Conservation (phyloP, 2,888 invertebrate genomes). For the Phyto melanocephala region DNA sequence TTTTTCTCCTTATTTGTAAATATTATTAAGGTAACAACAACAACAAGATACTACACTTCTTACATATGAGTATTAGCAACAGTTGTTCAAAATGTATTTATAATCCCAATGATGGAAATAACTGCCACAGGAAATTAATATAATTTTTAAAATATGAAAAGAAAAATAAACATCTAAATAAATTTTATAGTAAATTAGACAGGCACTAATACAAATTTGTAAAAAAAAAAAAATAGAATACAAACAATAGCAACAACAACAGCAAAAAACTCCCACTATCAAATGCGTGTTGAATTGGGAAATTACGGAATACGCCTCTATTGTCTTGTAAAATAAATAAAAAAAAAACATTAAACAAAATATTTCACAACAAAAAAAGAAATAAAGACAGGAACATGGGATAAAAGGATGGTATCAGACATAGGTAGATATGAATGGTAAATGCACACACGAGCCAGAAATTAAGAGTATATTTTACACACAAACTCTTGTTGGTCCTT, state of each 20-base stretch:
- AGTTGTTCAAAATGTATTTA: constrained; percentile 12
- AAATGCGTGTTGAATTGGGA: constrained; percentile 47
- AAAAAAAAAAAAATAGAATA: background rate
- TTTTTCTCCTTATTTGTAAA: background rate
- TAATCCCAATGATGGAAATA: constrained; percentile 9
- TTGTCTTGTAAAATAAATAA: constrained; percentile 28
- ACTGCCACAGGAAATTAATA: constrained; percentile 22
- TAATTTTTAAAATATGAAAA: constrained; percentile 6
- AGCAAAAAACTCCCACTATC: constrained; percentile 30
- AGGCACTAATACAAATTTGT: constrained; percentile 33
- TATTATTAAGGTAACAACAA: background rate
- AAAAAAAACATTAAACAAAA: constrained; percentile 8
- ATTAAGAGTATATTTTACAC: constrained; percentile 1
- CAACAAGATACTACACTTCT: background rate
- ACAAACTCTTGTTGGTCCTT: constrained; percentile 4
- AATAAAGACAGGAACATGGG: background rate
- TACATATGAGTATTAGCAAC: constrained; percentile 16
- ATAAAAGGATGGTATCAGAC: constrained; percentile 13
- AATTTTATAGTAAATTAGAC: constrained; percentile 46
- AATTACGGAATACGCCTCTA: constrained; percentile 46
- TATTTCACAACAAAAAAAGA: background rate
- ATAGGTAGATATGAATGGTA: constrained; percentile 11
- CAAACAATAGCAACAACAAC: background rate
- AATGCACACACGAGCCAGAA: constrained; percentile 32
- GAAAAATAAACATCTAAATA: background rate